Base-by-base conservation (phyloP, 2,888 invertebrate genomes). In the Melieria crassipennis region DNA sequence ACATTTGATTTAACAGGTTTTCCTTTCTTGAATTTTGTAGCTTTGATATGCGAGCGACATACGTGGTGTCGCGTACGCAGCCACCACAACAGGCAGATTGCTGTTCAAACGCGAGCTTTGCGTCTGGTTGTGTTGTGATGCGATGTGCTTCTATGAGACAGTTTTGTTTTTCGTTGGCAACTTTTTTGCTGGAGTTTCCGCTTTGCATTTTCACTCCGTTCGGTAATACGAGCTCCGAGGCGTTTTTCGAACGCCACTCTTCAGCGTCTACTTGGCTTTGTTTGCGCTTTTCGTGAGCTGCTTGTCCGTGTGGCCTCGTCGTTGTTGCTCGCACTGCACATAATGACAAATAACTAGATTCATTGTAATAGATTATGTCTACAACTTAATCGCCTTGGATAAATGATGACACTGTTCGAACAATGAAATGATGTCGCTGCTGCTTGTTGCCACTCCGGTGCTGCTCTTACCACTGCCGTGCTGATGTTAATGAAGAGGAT, bases 311-410 rank as follows among this genome's bases (percentile, higher is more conserved):
- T 71, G 79, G 79, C 76, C 42, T 9, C 10, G 30, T 42, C 61
- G 42, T n/a, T 48, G 9, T 45, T 67, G 43, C 30, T 48, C 5
- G 13, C 7, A n/a, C 66, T 50, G 80, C 78, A 78, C 78, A 79
- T 79, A 83, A 84, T 85, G 85, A 84, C 84, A 85, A 85, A 84
- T 85, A 85, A 85, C 84, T 80, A 85, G 85, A 85, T 85, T 82
- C 83, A 82, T 84, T 84, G 84, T 85, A 85, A 85, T 85, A 85
- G 85, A 85, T 85, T 85, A 83, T 85, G 85, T 85, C 85, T 85
- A 85, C 85, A 85, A 85, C 85, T 85, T 85, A 85, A 85, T 85
- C 85, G 85, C 83, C 80, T 83, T 80, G 84, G 82, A 84, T 85
- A 84, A 84, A 84, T 83, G 83, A 84, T 83, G 83, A 82, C 83